Base-by-base conservation (phyloP, 2,888 invertebrate species). In the Cheilosia variabilis region DNA sequence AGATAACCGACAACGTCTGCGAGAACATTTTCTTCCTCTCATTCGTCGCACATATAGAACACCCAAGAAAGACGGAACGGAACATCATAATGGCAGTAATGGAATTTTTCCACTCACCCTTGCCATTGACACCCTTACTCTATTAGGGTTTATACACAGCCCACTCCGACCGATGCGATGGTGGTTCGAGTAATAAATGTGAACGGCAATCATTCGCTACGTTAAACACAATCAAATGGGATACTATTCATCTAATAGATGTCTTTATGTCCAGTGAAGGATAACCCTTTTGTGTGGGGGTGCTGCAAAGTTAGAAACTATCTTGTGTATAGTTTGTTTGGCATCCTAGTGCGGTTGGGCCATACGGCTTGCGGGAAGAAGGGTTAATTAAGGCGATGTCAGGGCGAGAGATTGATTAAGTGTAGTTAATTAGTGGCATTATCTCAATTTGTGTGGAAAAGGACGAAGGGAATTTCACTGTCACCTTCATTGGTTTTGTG, bases 181-280 rank as follows among this genome's bases (percentile, higher is more conserved):
- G 41, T 71, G 63, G 80, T 37, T 37, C 37, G 37, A 37, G 37
- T 66, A 66, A 76, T 86, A 69, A 75, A 84, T 76, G 80, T 81
- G 71, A 86, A 71, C 57, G 68, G 86, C 76, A 81, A 86, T 86
- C 81, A 86, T 76, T 76, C 76, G 81, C 81, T 86, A 75, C 76
- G 86, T 86, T 86, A 86, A 72, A 66, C 86, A 86, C 76, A 86
- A 81, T 81, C 86, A 81, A 81, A 72, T 47, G 34, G 58, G 58
- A 68, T 72, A 75, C 58, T 71, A 65, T 71, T 71, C 63, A 17
- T 45, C 52, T 60, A 68, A 55, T 58, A 69, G 73, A 71, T 65
- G 55, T 63, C 52, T 55, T 65, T 71, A 43, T 79, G 84, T 84
- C 58, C 53, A 31, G 50, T 45, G 27, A 22, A 41, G 55, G 55